Evolutionary conservation across 1,140 invertebrate species (phyloP).

Genomic region (Mylabris phalerata): DNA sequence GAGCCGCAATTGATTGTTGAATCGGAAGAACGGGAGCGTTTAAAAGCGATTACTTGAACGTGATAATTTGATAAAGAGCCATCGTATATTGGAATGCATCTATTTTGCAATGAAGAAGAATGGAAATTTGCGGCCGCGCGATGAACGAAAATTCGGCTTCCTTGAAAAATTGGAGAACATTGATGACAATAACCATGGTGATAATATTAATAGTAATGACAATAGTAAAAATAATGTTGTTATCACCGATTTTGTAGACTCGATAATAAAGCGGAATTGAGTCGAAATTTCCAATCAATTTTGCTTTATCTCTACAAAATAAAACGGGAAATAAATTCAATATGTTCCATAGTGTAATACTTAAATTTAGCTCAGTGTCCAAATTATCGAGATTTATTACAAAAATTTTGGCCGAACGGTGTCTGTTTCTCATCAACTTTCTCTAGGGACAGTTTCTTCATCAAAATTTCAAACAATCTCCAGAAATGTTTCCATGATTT

Average conservation of each 20-base stretch:
- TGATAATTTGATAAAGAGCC: slow-evolving; percentile 56
- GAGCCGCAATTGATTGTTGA: slow-evolving; percentile 57
- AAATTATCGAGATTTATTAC: no score
- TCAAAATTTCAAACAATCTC: no score
- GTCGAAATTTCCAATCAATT: not conserved
- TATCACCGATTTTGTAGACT: slow-evolving; percentile 23
- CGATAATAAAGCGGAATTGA: slow-evolving; percentile 6
- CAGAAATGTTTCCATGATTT: no score
- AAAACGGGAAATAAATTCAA: no score
- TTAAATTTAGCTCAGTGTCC: no score
- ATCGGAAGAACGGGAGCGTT: slow-evolving; percentile 55
- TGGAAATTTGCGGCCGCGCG: slow-evolving; percentile 42
- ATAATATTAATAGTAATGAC: slow-evolving; percentile 24
- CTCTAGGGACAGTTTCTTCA: no score
- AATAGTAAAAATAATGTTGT: slow-evolving; percentile 21
- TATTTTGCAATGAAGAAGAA: slow-evolving; percentile 48
- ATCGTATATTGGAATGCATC: slow-evolving; percentile 56
- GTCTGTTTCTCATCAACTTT: no score
- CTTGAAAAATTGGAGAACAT: slow-evolving; percentile 35
- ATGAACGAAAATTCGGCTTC: slow-evolving; percentile 46
- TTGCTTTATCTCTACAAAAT: no score
- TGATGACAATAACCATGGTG: slow-evolving; percentile 23
- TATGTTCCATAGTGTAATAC: no score
- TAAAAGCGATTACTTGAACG: slow-evolving; percentile 51
- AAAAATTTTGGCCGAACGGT: no score